Evolutionary conservation across 2,888 invertebrate genomes (phyloP), one percentile per base, ranked within the genome.

Genomic region (Sinelater perroti): DNA sequence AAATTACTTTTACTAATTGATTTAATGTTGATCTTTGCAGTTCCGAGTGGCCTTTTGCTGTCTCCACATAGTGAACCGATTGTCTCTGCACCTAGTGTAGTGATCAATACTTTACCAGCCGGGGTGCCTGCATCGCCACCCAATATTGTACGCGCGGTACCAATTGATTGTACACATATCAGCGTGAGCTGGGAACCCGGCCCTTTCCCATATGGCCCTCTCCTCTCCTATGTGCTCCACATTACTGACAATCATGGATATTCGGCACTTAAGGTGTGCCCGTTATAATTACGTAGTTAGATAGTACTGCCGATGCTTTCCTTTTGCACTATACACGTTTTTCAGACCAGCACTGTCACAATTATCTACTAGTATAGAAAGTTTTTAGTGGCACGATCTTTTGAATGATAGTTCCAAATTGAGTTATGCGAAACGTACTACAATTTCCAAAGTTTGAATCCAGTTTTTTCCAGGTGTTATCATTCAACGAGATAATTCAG

Each of bases 171-270:
- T 45, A 87, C 87, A 67, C 86, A 93, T 67, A 88, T 95, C 60
- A 91, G 92, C 62, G 86, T 96, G 58, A 90, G 90, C 68, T 96
- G 95, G 95, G 87, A 88, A 75, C 89, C 92, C 10, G 95, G 95
- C 10, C 85, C 86, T 49, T 93, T 91, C 74, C 89, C 90, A 46
- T 94, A 94, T 77, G 95, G 93, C 63, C 93, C 93, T 30, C 83
- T 96, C 68, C 85, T 92, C 60, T 91, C 93, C 64, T 96, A 94
- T 80, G 89, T 90, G 64, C 80, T 95, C 63, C 83, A 87, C 69
- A 84, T 94, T 36, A 83, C 83, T 54, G 77, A 77, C 65, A 73
- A 71, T 67, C 69, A 72, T 61, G 72, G 70, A 66, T 73, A 74
- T 61, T 73, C 77, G 66, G 77, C 77, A 74, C 75, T 79, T 57